Evolutionary conservation across 2,888 invertebrate species (phyloP).

Genomic region (Stramonita haemastoma): DNA sequence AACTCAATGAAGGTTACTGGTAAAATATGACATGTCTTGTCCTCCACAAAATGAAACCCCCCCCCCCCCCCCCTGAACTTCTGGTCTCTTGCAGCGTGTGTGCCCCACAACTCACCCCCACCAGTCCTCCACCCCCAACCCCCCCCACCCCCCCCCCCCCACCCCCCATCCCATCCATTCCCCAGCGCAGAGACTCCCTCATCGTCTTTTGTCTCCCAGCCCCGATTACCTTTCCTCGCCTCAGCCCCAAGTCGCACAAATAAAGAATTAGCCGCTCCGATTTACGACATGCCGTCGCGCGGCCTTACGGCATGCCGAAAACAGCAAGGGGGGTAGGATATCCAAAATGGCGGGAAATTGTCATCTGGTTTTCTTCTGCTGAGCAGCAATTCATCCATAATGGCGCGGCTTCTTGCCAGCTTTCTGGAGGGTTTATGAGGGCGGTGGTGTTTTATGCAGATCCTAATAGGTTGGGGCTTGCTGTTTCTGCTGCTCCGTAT

Average conservation of each 20-base stretch:
- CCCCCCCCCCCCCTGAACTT: neutral
- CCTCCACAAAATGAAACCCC: neutral
- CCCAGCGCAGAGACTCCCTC: neutral
- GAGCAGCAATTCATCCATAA: constrained; percentile 25
- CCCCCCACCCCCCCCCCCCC: no score
- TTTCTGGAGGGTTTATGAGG: neutral
- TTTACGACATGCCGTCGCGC: constrained; percentile 29
- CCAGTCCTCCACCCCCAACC: no score
- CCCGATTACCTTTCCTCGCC: constrained; percentile 27
- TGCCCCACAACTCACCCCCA: neutral
- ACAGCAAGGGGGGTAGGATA: constrained; percentile 4
- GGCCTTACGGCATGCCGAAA: constrained; percentile 30
- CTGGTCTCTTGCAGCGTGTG: neutral
- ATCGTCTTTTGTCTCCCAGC: constrained; percentile 23
- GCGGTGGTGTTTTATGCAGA: neutral
- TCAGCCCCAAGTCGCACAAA: constrained; percentile 7
- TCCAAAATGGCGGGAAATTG: constrained; percentile 12
- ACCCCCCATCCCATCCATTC: neutral
- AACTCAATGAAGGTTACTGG: no score
- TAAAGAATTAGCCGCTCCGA: constrained; percentile 24
- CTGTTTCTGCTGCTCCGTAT: neutral
- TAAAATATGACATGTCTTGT: no score
- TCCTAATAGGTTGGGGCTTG: neutral
- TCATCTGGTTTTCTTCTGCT: constrained; percentile 34
- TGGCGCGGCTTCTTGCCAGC: neutral